Evolutionary conservation across 2,797 vertebrate species (phyloP), one percentile per base, ranked within the genome.

Genomic region (Argyrosomus regius): DNA sequence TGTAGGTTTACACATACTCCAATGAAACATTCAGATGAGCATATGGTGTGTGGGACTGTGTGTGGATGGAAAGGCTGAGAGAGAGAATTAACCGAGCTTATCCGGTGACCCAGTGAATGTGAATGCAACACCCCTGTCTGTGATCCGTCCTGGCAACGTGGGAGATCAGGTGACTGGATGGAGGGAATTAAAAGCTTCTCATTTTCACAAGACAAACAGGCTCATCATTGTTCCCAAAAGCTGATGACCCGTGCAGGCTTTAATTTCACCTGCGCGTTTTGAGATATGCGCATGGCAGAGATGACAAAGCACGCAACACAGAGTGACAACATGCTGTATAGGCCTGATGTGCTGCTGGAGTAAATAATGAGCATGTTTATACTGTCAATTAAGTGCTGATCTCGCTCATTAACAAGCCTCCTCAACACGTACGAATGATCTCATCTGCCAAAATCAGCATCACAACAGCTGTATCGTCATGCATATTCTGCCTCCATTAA

Each of bases 131-230:
- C 85, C 59, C 31, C 41, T 77, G 84, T 7, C 68, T 82, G 80
- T 61, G 80, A 75, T 65, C 78, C 65, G 57, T 35, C 59, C 69
- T 66, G 86, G 75, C 70, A 71, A 39, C 1, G 43, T 11, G 72
- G 31, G 48, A 45, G 84, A 87, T 87, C 86, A 85, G 86, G 80
- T 84, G 88, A 83, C 86, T 69, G 53, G 52, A 71, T 5, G 50
- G 46, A 52, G 70, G 66, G 81, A 83, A 82, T 75, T 77, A 79
- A 84, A 86, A 71, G 71, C 78, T 45, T 71, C 81, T 86, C 77
- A 57, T 69, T 83, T 82, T 78, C 76, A 81, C 50, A 41, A 73
- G 61, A 78, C 35, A 81, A 79, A 81, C 64, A 57, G 56, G 50
- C 63, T 54, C 14, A 7, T 60, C 64, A 28, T 73, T 74, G 81